A percentile compares a stretch with the other conserved stretches of the same genome.
Evolutionary conservation across 53 echinoderm and acorn worm genomes (phyloP).

Genomic region (Actinopyga echinites): DNA sequence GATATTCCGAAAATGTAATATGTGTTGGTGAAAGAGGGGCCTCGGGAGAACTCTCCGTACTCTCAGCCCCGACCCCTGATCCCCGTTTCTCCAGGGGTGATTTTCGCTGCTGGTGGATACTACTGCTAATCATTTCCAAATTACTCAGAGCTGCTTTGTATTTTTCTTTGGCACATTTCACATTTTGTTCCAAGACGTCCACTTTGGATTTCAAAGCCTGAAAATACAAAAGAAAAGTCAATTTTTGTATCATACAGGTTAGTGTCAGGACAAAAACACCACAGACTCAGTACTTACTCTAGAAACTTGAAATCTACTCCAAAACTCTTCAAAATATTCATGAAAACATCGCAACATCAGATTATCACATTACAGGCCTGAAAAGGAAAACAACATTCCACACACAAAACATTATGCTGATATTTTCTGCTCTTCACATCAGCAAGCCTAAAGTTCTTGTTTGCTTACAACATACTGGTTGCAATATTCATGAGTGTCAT

Average conservation of each 20-base stretch:
- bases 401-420: too few species aligned
- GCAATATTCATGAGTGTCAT: too few species aligned
- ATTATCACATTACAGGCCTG: too few species aligned
- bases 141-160: slow-evolving; percentile 89
- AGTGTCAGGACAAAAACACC: too few species aligned
- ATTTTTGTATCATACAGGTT: not conserved
- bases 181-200: slow-evolving; percentile 66
- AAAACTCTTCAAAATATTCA: too few species aligned
- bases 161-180: slow-evolving; percentile 62
- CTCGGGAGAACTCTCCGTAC: slow-evolving; percentile 38
- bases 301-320: too few species aligned
- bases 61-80: slow-evolving; percentile 85
- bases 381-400: too few species aligned
- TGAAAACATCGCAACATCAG: too few species aligned
- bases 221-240: not conserved
- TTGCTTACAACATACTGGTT: too few species aligned
- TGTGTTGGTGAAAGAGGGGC: slow-evolving; percentile 39
- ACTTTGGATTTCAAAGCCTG: slow-evolving; percentile 56
- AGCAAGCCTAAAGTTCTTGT: too few species aligned
- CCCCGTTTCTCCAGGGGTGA: slow-evolving; percentile 73
- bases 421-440: too few species aligned
- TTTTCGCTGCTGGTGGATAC: slow-evolving; percentile 82
- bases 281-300: too few species aligned
- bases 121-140: slow-evolving; percentile 87
- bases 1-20: not conserved